phyloP scores from a whole-genome alignment of 2,888 invertebrate genomes.

The Lacanobia oleracea region DNA sequence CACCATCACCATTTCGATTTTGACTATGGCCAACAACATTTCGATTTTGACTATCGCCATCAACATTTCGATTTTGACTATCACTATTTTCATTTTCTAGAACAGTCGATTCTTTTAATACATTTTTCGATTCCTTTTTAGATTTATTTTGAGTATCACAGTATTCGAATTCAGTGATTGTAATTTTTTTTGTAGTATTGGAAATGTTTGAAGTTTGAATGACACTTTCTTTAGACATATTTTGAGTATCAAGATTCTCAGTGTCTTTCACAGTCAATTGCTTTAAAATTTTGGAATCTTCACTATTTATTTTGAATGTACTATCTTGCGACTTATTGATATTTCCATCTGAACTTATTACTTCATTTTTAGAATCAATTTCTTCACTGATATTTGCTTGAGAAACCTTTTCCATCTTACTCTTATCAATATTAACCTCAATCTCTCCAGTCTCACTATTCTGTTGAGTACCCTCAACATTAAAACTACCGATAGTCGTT shows the following conservation, averaged over 20 bases:
- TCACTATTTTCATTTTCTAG: background rate
- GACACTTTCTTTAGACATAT: no score
- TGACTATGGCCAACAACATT: background rate
- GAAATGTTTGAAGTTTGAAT: background rate
- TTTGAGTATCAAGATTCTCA: no score
- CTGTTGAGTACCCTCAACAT: background rate
- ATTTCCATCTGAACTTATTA: background rate
- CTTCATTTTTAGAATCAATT: background rate
- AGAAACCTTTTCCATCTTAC: background rate
- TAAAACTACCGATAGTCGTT: slow-evolving; percentile 9
- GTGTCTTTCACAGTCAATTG: no score
- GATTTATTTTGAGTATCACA: background rate
- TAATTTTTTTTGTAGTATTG: no score
- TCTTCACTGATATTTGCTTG: background rate
- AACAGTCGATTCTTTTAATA: background rate
- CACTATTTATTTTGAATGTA: background rate
- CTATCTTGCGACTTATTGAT: background rate
- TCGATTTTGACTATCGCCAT: background rate
- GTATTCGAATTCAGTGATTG: background rate
- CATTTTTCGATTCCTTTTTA: background rate
- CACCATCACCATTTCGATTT: background rate
- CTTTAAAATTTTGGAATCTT: background rate
- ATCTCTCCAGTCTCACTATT: slow-evolving; percentile 48
- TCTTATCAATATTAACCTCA: slow-evolving; percentile 30
- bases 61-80: background rate